phyloP scores from a whole-genome alignment of 2,888 invertebrate genomes.

The Teinopalpus imperialis region DNA sequence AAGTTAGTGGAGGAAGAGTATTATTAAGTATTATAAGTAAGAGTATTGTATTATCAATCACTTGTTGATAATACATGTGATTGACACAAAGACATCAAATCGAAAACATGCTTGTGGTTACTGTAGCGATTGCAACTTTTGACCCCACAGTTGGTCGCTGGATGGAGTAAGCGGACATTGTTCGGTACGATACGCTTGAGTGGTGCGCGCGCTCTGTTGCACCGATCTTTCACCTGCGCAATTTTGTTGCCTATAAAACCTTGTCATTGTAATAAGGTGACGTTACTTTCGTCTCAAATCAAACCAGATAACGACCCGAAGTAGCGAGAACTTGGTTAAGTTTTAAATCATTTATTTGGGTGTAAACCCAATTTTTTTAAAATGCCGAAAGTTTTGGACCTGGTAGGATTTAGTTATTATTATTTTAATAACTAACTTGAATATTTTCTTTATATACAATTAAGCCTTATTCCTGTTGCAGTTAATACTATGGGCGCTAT shows the following conservation, averaged over 20 bases:
- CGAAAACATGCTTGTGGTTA: too few relatives aligned
- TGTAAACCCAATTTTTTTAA: slow-evolving; percentile 61
- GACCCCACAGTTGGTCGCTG: slow-evolving; percentile 50
- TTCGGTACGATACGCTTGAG: slow-evolving; percentile 71
- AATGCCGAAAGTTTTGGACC: slow-evolving; percentile 62
- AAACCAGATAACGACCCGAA: slow-evolving; percentile 68
- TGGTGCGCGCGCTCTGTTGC: slow-evolving; percentile 74
- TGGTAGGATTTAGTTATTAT: slow-evolving; percentile 49
- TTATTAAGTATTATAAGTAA: too few relatives aligned
- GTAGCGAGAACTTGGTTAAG: slow-evolving; percentile 50
- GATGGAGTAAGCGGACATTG: slow-evolving; percentile 79
- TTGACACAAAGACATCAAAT: too few relatives aligned
- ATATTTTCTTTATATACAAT: slow-evolving; percentile 14
- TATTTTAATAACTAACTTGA: slow-evolving; percentile 3
- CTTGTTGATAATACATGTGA: too few relatives aligned
- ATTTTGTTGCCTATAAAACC: slow-evolving; percentile 80
- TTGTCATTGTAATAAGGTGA: slow-evolving; percentile 74
- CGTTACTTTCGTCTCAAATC: slow-evolving; percentile 77
- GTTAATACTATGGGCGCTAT: slow-evolving; percentile 69
- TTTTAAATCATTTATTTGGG: slow-evolving; percentile 53
- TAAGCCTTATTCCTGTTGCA: slow-evolving; percentile 47
- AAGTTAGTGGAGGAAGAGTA: too few relatives aligned
- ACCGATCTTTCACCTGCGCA: slow-evolving; percentile 80
- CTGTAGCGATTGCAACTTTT: slow-evolving; percentile 35
- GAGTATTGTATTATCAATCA: too few relatives aligned